Evolutionary conservation across 1,140 invertebrate genomes (phyloP).

Genomic region (Maniola jurtina): DNA sequence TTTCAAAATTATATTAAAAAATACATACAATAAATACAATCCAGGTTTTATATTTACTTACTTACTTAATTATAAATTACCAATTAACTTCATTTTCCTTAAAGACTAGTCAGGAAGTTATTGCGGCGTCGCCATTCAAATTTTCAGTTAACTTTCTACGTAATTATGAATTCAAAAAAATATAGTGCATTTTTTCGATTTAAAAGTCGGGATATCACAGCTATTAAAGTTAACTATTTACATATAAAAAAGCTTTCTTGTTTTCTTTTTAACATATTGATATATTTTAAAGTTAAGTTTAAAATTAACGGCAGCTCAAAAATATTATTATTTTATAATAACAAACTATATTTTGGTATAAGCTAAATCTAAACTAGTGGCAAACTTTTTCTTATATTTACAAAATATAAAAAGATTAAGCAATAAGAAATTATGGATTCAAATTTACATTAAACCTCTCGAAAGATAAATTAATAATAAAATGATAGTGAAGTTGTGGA

Average conservation of each 20-base stretch:
- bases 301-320: slow-evolving; percentile 30
- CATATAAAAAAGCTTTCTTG: slow-evolving; percentile 27
- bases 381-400: slow-evolving; percentile 48
- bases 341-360: slow-evolving; percentile 70
- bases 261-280: slow-evolving; percentile 20
- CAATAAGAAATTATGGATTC: slow-evolving; percentile 11
- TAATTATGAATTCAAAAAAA: slow-evolving; percentile 44
- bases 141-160: slow-evolving; percentile 43
- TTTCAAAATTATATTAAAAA: slow-evolving; percentile 45
- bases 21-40: slow-evolving; percentile 75
- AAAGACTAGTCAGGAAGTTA: slow-evolving; percentile 72
- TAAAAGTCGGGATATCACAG: slow-evolving; percentile 69
- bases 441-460: slow-evolving; percentile 1
- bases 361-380: slow-evolving; percentile 71
- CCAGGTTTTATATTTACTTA: slow-evolving; percentile 38
- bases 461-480: slow-evolving; percentile 21
- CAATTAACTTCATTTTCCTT: slow-evolving; percentile 57
- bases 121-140: slow-evolving; percentile 33
- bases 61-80: slow-evolving; percentile 53
- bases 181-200: slow-evolving; percentile 40
- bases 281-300: slow-evolving; percentile 12
- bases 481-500: neutral
- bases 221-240: slow-evolving; percentile 62
- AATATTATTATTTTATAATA: slow-evolving; percentile 36
- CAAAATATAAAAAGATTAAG: slow-evolving; percentile 34